Percentiles rank a stretch among this genome's conserved stretches.
Conservation (phyloP, 2,888 invertebrate genomes). For the Tinea semifulvella region DNA sequence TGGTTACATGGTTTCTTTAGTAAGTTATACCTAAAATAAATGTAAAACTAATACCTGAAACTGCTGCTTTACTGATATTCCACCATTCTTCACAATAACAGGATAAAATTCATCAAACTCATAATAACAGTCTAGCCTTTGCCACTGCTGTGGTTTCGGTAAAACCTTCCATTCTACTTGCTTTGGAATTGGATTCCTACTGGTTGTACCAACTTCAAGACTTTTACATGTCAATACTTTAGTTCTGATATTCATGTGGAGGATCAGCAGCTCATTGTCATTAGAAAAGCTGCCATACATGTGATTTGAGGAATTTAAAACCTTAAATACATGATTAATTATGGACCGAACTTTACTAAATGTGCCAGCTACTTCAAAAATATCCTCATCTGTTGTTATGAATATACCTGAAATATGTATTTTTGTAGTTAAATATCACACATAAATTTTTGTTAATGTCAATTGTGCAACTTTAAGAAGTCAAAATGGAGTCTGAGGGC, state of each 20-base stretch:
- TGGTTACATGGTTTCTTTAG: too few species aligned
- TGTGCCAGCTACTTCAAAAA: slow-evolving; percentile 65
- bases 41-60: slow-evolving; percentile 72
- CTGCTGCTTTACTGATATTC: slow-evolving; percentile 73
- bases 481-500: too few species aligned
- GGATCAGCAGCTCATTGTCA: slow-evolving; percentile 70
- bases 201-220: slow-evolving; percentile 60
- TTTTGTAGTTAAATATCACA: too few species aligned
- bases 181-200: slow-evolving; percentile 58
- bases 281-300: slow-evolving; percentile 67
- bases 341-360: slow-evolving; percentile 67
- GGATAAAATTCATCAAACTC: slow-evolving; percentile 81
- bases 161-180: slow-evolving; percentile 83
- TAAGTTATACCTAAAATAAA: too few species aligned
- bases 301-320: slow-evolving; percentile 60
- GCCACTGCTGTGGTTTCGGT: slow-evolving; percentile 76
- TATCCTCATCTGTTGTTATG: slow-evolving; percentile 72
- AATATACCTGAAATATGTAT: slow-evolving; percentile 69
- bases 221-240: slow-evolving; percentile 71
- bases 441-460: too few species aligned
- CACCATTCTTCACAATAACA: slow-evolving; percentile 68
- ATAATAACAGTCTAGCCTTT: slow-evolving; percentile 77
- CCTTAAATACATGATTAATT: slow-evolving; percentile 64
- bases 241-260: slow-evolving; percentile 65
- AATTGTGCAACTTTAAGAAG: too few species aligned